Percentiles rank a stretch among this genome's conserved stretches.
Evolutionary conservation across 2,888 invertebrate species (phyloP).

Genomic region (Geophilus truncorum): DNA sequence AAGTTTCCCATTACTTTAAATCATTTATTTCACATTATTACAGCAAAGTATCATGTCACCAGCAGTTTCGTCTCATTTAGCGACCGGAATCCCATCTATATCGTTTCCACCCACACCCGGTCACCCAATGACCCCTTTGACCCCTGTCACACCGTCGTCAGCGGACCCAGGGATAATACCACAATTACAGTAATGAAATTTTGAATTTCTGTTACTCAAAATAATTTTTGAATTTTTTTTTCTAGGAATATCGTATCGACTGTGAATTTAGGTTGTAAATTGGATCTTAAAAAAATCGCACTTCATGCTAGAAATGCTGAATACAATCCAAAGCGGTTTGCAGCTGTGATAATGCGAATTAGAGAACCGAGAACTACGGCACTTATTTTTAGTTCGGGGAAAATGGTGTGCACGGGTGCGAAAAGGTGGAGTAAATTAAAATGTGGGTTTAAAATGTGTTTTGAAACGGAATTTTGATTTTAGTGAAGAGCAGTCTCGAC

Average conservation of each 20-base stretch:
- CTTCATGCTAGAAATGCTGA: slow-evolving; percentile 97
- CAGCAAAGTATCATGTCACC: slow-evolving; percentile 83
- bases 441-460: no score
- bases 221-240: not conserved
- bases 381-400: slow-evolving; percentile 75
- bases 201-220: slow-evolving; percentile 40
- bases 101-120: slow-evolving; percentile 36
- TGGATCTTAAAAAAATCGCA: slow-evolving; percentile 95
- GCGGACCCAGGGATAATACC: slow-evolving; percentile 91
- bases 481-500: slow-evolving; percentile 68
- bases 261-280: slow-evolving; percentile 88
- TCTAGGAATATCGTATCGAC: slow-evolving; percentile 94
- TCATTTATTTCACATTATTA: no score
- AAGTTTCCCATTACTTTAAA: no score
- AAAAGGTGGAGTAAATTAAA: no score
- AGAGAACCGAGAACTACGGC: slow-evolving; percentile 77
- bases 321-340: slow-evolving; percentile 98
- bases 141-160: slow-evolving; percentile 83
- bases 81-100: slow-evolving; percentile 42
- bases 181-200: slow-evolving; percentile 68
- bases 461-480: slow-evolving; percentile 38
- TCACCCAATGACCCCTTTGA: slow-evolving; percentile 60
- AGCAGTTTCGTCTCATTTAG: slow-evolving; percentile 55
- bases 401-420: slow-evolving; percentile 83
- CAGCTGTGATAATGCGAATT: slow-evolving; percentile 94